Percentiles rank a stretch among this genome's conserved stretches.
Conservation (phyloP, 2,113 vertebrate genomes). For the Caloenas nicobarica region DNA sequence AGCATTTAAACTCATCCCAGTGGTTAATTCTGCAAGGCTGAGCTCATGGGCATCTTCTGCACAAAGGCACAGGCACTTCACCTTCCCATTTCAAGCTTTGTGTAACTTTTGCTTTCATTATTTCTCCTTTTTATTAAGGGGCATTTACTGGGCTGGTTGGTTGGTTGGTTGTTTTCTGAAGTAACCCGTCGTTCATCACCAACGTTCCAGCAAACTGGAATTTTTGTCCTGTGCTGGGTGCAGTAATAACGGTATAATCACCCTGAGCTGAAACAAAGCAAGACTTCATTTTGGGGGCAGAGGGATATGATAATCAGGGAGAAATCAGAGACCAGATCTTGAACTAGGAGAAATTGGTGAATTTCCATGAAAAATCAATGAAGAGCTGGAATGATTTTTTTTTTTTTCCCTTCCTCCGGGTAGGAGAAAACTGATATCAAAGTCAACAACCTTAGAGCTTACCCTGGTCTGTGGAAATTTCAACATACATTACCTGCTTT, state of each 20-base stretch:
- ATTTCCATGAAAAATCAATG: constrained; percentile 56
- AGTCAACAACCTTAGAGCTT: constrained; percentile 19
- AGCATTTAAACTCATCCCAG: neutral
- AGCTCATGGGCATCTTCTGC: neutral
- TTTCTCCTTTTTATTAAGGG: neutral
- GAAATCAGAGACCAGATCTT: constrained; percentile 29
- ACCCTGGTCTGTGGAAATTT: neutral
- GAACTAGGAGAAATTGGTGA: neutral
- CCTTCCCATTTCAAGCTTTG: neutral
- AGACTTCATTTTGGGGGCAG: neutral
- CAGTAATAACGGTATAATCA: neutral
- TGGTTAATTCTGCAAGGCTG: neutral
- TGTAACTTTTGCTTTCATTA: fast-evolving
- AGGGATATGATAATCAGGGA: neutral
- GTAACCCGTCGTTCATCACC: neutral
- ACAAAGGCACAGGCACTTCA: neutral
- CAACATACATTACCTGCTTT: constrained; percentile 22
- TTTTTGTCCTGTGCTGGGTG: neutral
- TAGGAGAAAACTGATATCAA: constrained; percentile 46
- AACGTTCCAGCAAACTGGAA: fast-evolving
- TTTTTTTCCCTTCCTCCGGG: fast-evolving
- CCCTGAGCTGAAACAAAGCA: constrained; percentile 4
- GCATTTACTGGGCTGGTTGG: fast-evolving
- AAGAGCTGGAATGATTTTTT: neutral
- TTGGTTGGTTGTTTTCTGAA: neutral